phyloP scores from a whole-genome alignment of 2,797 vertebrate species.

The Oryzias dopingdopingensis region DNA sequence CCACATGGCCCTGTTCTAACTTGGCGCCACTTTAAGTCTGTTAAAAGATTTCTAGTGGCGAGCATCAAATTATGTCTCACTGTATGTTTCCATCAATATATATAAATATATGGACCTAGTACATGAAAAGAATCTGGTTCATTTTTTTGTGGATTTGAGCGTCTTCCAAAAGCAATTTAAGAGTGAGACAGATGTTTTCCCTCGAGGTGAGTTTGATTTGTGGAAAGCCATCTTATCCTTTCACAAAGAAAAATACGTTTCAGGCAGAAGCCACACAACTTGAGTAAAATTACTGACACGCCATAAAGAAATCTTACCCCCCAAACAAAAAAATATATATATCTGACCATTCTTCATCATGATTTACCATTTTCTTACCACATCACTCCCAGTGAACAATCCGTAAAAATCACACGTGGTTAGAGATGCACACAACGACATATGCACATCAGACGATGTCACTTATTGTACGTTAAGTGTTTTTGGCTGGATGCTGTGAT shows the following conservation, averaged over 20 bases:
- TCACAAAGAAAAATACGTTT: conserved; percentile 50
- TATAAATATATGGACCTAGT: no score
- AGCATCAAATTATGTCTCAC: no score
- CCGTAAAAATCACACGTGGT: conserved; percentile 47
- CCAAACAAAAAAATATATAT: not conserved
- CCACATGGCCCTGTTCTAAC: no score
- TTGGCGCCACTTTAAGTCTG: no score
- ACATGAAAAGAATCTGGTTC: not conserved
- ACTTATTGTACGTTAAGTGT: conserved; percentile 58
- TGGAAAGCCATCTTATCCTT: conserved; percentile 44
- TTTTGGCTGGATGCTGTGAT: conserved; percentile 58
- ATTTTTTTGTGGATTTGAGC: not conserved
- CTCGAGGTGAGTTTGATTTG: conserved; percentile 29
- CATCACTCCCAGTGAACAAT: conserved; percentile 28
- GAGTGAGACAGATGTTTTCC: conserved; percentile 36
- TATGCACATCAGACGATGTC: conserved; percentile 56
- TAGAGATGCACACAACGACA: conserved; percentile 48
- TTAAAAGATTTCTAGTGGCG: no score
- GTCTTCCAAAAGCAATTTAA: conserved; percentile 24
- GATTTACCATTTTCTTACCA: conserved; percentile 42
- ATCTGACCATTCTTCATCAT: conserved; percentile 30
- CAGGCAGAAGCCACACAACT: conserved; percentile 50
- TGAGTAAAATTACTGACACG: conserved; percentile 53
- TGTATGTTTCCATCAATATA: no score
- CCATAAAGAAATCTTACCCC: conserved; percentile 58